Base-by-base conservation (phyloP, 2,113 vertebrate species). In the Pagrus major region DNA sequence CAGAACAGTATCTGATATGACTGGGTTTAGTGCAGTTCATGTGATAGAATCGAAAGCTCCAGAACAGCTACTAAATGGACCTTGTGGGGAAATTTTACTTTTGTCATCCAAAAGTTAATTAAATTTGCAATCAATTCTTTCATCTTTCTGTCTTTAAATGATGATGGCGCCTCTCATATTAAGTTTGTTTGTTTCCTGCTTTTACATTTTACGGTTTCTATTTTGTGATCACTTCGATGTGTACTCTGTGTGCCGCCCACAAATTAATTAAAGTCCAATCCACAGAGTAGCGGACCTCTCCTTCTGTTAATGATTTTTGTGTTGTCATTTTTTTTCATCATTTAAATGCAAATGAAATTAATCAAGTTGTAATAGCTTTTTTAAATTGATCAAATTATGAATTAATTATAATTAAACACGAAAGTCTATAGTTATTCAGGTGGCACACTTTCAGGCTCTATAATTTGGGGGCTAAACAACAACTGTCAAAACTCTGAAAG, bases 291-390 rank as follows among this genome's bases (percentile, higher is more conserved):
- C 27, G 23, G 12, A 37, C 9, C 3, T 27, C 25, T 46, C 42
- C 35, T 20, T 51, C n/a, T 25, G 3, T 27, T 41, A 39, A 54
- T 27, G 9, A 41, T 39, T 39, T 46, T 44, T 41, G 27, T 16
- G 27, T 39, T 54, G 29, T 25, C 27, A 39, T 47, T 25, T 20
- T 46, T 44, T 37, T 37, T 41, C 25, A 31, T 59, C 7, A 41
- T n/a, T 58, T 39, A 66, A 66, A 66, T 59, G 52, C 41, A 31
- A 65, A 58, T 72, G 23, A 0, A 58, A 41, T 23, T 41, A 9
- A 56, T 66, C 23, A 65, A 29, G 20, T 39, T 12, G 2, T 70
- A 42, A 69, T 33, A 35, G 47, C 58, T 31, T 63, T 58, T 71
- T 51, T 6, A 31, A 29, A 25, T 27, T 16, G 10, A 79, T 61